Conservation (phyloP, 2,888 invertebrate genomes). For the Pyrrhia umbra region DNA sequence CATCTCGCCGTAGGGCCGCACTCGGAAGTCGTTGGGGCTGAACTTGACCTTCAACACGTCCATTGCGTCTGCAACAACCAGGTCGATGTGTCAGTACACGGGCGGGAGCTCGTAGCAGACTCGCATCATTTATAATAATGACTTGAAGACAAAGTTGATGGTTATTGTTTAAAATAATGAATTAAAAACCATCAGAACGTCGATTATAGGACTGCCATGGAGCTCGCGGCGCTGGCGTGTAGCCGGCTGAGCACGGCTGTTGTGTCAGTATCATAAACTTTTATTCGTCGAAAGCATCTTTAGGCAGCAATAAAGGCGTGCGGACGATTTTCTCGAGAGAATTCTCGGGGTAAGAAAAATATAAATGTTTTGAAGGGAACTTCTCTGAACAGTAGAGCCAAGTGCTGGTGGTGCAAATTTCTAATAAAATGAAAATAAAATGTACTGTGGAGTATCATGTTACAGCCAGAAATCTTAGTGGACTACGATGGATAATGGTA, state of each 20-base stretch:
- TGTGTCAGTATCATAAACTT: conserved; percentile 35
- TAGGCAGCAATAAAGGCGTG: conserved; percentile 20
- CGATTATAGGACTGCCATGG: conserved; percentile 22
- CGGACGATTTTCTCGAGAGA: conserved; percentile 19
- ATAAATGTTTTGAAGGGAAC: conserved; percentile 18
- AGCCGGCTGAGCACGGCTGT: conserved; percentile 18
- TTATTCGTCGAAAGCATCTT: conserved; percentile 38
- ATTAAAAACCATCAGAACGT: conserved; percentile 21
- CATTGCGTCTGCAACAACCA: conserved; percentile 69
- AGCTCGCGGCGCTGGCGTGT: neutral
- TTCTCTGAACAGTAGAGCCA: conserved; percentile 20
- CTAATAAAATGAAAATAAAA: conserved; percentile 23
- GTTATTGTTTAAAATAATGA: conserved; percentile 4
- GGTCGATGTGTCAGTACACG: too few species aligned
- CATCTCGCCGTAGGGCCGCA: conserved; percentile 65
- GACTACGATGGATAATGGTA: neutral
- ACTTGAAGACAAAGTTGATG: neutral
- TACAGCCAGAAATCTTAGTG: neutral
- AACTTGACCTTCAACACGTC: conserved; percentile 71
- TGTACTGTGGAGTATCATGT: neutral
- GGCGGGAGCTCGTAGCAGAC: too few species aligned
- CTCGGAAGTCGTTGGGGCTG: conserved; percentile 69
- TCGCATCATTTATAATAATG: too few species aligned
- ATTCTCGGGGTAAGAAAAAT: conserved; percentile 22
- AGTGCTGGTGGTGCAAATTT: conserved; percentile 37